Evolutionary conservation across 1,140 invertebrate genomes (phyloP).

Genomic region (Agrilus planipennis): DNA sequence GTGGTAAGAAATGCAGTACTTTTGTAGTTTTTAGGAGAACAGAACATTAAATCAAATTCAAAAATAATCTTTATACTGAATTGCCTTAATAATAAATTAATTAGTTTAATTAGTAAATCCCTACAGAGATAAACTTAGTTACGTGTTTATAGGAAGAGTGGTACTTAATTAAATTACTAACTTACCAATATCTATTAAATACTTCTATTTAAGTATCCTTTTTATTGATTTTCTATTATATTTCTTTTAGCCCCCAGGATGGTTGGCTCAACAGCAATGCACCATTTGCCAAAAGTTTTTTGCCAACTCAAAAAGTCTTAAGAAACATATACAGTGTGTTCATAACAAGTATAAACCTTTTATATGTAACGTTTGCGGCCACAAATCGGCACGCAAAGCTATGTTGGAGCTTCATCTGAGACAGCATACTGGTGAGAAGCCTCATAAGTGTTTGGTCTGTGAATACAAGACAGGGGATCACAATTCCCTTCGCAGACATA

Average conservation of each 20-base stretch:
- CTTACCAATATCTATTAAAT: no score
- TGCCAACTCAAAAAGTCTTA: slow-evolving; percentile 61
- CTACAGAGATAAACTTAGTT: neutral
- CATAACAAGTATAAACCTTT: slow-evolving; percentile 67
- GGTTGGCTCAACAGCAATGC: slow-evolving; percentile 57
- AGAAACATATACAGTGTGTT: slow-evolving; percentile 64
- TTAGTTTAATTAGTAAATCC: neutral
- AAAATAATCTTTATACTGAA: neutral
- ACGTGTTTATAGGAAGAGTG: neutral
- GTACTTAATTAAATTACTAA: no score
- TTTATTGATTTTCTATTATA: neutral
- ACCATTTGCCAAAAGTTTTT: slow-evolving; percentile 55
- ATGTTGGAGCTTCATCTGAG: slow-evolving; percentile 51
- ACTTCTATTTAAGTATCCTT: no score
- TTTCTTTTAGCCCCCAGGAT: slow-evolving; percentile 30
- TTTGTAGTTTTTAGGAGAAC: neutral
- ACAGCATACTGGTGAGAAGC: slow-evolving; percentile 65
- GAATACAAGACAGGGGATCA: slow-evolving; percentile 59
- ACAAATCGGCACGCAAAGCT: slow-evolving; percentile 55
- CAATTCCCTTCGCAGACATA: slow-evolving; percentile 59
- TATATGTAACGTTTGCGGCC: slow-evolving; percentile 63
- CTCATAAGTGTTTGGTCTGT: slow-evolving; percentile 54
- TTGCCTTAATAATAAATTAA: neutral
- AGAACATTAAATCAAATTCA: neutral
- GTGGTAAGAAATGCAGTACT: slow-evolving; percentile 23